Percentiles rank a stretch among this genome's conserved stretches.
Conservation (phyloP, 2,797 vertebrate species). For the Danionella dracula region DNA sequence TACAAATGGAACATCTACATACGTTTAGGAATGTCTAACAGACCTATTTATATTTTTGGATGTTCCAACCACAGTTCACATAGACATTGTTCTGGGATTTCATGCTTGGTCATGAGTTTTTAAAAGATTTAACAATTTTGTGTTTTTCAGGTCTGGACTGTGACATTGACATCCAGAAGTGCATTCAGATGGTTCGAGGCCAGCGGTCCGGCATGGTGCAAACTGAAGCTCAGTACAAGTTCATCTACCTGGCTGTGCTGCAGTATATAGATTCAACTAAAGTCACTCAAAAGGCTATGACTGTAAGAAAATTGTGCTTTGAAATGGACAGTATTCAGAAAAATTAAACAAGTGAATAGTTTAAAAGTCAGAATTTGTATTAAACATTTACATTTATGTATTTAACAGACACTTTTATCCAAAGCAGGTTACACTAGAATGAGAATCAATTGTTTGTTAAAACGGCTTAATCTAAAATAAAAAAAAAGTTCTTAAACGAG, state of each 20-base stretch:
- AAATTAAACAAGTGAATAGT: too few relatives aligned
- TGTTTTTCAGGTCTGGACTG: conserved; percentile 80
- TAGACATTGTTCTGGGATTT: not conserved
- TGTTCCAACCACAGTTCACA: not conserved
- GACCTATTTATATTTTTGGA: not conserved
- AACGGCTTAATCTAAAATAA: too few relatives aligned
- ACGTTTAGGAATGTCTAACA: not conserved
- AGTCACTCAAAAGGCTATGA: conserved; percentile 72
- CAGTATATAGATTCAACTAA: conserved; percentile 88
- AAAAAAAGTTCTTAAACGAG: too few relatives aligned
- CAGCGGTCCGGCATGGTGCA: conserved; percentile 98
- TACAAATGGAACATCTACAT: not conserved
- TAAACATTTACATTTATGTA: too few relatives aligned
- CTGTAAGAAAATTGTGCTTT: conserved; percentile 69
- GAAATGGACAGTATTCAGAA: too few relatives aligned
- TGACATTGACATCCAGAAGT: conserved; percentile 93
- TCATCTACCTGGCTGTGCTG: conserved; percentile 92
- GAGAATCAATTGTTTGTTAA: too few relatives aligned
- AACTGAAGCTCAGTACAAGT: conserved; percentile 97
- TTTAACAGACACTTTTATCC: too few relatives aligned
- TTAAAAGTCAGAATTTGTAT: too few relatives aligned
- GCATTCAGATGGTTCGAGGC: conserved; percentile 92
- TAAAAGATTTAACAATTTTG: conserved; percentile 1
- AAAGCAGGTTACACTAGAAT: too few relatives aligned
- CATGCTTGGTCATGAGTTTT: not conserved